Evolutionary conservation across 1,140 invertebrate genomes (phyloP), one percentile per base, ranked within the genome.

Genomic region (Vollenhovia emeryi): DNA sequence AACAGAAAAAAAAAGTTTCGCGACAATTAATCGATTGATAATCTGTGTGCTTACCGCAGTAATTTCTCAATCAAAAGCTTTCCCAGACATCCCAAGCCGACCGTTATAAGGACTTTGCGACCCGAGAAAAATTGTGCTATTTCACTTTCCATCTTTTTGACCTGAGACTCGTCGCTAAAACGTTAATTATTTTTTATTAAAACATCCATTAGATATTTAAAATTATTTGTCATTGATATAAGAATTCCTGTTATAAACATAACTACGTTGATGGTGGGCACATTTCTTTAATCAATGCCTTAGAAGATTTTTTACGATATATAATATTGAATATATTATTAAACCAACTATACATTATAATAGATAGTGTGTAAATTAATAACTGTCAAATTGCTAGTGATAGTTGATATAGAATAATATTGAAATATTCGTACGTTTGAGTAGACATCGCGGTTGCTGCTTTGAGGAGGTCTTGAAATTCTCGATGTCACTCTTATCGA

Each of bases 51-150:
- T 76, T 45, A 76, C 55, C 36, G 55, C 6, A 76, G 3, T 43
- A 76, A 43, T 45, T 76, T 60, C 4, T 76, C 55, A 18, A 76
- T 60, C 7, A 76, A 24, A 45, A 76, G 55, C 18, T 60, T 76
- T 13, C 73, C 55, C 9, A 45, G 4, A 13, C 30, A 40, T 8
- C 73, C 40, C 18, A 76, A 57, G 2, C 33, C 52, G n/a, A 40
- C 9, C 11, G 24, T 76, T 60, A 76, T 30, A 24, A 76, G 36
- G 9, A 76, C 55, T 43, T 45, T 60, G 15, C 55, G 21, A 0
- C 18, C 55, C 3, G 36, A 60, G 52, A 75, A 76, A 60, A 76
- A 60, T 76, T 76, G 15, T 43, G 73, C 73, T 27, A 76, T 76
- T 59, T 75, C 55, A 60, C 73, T 76, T 43, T 60, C 24, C 52